These are phyloP conservation scores for Hypomesus transpacificus DNA, from an alignment of 2,113 vertebrate genomes.

Conservation along the genomic window DNA sequence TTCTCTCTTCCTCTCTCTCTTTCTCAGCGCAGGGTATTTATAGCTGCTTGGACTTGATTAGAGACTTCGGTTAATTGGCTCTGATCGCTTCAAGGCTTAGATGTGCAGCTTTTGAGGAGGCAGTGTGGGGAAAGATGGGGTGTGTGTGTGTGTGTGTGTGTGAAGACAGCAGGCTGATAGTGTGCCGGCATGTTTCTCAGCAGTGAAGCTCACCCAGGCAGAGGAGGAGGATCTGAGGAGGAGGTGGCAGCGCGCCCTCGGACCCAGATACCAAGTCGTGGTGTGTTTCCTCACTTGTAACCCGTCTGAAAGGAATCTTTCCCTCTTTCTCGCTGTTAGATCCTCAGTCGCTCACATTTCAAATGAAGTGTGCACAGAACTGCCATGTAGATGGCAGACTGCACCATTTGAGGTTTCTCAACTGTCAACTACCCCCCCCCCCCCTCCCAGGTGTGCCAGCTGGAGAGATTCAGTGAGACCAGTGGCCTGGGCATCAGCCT, in stretches of 20 bases:
- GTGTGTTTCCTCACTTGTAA: constrained; percentile 67
- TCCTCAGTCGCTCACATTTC: neutral
- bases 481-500: constrained; percentile 89
- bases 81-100: constrained; percentile 57
- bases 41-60: constrained; percentile 58
- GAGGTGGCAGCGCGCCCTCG: constrained; percentile 84
- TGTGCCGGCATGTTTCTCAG: constrained; percentile 40
- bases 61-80: constrained; percentile 52
- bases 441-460: constrained; percentile 76
- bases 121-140: constrained; percentile 7
- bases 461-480: constrained; percentile 86
- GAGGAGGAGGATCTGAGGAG: constrained; percentile 65
- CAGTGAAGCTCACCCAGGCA: constrained; percentile 45
- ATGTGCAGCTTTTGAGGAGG: constrained; percentile 47
- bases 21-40: constrained; percentile 44
- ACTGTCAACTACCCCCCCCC: neutral
- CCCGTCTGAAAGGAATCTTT: neutral
- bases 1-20: constrained; percentile 32
- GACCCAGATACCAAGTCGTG: constrained; percentile 81
- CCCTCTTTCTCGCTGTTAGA: neutral
- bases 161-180: neutral
- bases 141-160: constrained; percentile 9
- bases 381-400: neutral
- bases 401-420: neutral
- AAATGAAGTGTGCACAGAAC: too few species aligned